Conservation (phyloP, 2,797 vertebrate species). For the Babyrousa celebensis region DNA sequence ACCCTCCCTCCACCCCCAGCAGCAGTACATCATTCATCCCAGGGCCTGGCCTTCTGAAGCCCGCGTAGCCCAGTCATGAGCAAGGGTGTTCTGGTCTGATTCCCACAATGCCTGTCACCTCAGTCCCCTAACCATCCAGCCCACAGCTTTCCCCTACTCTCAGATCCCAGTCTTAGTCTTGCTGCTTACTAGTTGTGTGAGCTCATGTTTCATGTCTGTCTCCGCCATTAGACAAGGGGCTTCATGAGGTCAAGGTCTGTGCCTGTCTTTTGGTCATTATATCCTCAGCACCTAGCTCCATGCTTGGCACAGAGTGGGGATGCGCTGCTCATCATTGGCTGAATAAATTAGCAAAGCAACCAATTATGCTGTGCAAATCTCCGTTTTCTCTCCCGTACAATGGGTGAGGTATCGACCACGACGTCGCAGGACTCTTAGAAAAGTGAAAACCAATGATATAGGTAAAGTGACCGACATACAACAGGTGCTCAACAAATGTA, state of each 20-base stretch:
- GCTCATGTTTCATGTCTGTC: neutral
- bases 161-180: neutral
- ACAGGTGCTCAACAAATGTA: slow-evolving; percentile 55
- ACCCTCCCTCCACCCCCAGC: neutral
- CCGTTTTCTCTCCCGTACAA: neutral
- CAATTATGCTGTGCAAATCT: slow-evolving; percentile 7
- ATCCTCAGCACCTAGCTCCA: neutral
- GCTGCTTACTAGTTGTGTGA: neutral
- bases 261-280: neutral
- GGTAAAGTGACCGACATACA: neutral
- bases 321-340: neutral
- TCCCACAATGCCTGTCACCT: slow-evolving; percentile 1
- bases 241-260: neutral
- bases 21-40: neutral
- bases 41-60: neutral
- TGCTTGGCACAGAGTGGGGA: neutral
- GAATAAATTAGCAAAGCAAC: slow-evolving; percentile 52
- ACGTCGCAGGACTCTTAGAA: slow-evolving; percentile 45
- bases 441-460: neutral
- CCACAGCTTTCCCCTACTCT: slow-evolving; percentile 11
- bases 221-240: neutral
- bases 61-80: neutral
- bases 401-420: slow-evolving; percentile 16
- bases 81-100: slow-evolving; percentile 3
- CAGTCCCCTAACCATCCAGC: neutral